Evolutionary conservation across 2,888 invertebrate species (phyloP).

Genomic region (Eulithis testata): DNA sequence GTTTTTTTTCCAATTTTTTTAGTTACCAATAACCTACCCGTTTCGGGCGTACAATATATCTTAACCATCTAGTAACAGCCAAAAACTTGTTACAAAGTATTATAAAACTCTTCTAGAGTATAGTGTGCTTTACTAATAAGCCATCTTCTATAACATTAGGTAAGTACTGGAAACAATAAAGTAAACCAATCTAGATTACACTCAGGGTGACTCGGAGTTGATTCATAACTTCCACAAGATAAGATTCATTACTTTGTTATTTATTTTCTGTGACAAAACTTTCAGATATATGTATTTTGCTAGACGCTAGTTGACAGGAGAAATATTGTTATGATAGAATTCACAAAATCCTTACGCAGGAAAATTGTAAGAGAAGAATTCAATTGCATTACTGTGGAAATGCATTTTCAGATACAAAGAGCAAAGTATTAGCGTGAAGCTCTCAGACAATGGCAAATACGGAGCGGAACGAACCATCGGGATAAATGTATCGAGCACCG

Average conservation of each 20-base stretch:
- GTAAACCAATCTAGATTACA: conserved; percentile 46
- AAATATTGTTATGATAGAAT: conserved; percentile 39
- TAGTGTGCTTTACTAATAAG: too few relatives aligned
- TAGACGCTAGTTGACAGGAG: conserved; percentile 35
- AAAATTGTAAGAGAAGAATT: conserved; percentile 50
- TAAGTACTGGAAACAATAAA: background rate
- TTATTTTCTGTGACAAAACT: conserved; percentile 38
- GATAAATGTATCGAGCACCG: conserved; percentile 74
- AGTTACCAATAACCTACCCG: conserved; percentile 4
- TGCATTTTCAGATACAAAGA: conserved; percentile 66
- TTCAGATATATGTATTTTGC: conserved; percentile 33
- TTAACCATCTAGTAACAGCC: too few relatives aligned
- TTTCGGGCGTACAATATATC: too few relatives aligned
- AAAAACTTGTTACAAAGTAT: too few relatives aligned
- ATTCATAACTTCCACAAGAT: conserved; percentile 40
- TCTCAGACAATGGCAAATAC: conserved; percentile 77
- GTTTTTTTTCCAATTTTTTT: too few relatives aligned
- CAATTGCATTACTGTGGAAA: conserved; percentile 62
- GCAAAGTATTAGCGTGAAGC: conserved; percentile 67
- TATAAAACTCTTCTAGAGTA: too few relatives aligned
- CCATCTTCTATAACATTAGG: too few relatives aligned
- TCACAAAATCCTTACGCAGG: conserved; percentile 41
- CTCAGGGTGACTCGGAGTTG: conserved; percentile 45
- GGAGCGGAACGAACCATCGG: conserved; percentile 63
- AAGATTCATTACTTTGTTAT: conserved; percentile 45